Percentiles rank a stretch among this genome's conserved stretches.
phyloP scores from a whole-genome alignment of 2,797 vertebrate genomes.

The Eulemur coronatus region DNA sequence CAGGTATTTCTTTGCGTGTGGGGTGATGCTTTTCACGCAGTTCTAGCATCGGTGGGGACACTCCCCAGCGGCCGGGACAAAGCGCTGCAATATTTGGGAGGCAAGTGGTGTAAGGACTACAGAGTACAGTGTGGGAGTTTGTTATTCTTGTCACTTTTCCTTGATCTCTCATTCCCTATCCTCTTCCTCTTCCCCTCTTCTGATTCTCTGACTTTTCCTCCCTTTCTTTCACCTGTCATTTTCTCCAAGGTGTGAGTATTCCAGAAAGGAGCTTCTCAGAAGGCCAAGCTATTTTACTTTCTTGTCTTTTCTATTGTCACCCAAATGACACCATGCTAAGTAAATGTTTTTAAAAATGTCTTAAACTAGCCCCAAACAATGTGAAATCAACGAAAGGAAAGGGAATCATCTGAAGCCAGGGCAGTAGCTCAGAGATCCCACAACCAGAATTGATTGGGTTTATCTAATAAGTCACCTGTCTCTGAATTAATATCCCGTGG shows the following conservation, averaged over 20 bases:
- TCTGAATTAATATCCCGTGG: background rate
- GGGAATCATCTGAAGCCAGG: background rate
- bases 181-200: background rate
- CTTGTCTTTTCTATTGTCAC: background rate
- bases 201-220: background rate
- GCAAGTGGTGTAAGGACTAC: background rate
- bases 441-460: background rate
- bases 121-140: too few species aligned
- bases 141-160: background rate
- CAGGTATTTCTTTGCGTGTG: background rate
- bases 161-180: background rate
- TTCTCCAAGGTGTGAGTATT: background rate
- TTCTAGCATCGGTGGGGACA: background rate
- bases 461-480: background rate
- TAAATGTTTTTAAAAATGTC: background rate
- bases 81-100: background rate
- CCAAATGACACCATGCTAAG: background rate
- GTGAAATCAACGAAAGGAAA: conserved; percentile 42
- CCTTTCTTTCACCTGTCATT: background rate
- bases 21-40: background rate
- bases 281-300: background rate
- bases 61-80: background rate
- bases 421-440: background rate
- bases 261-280: background rate
- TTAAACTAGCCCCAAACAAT: conserved; percentile 7